Percentiles rank a stretch among this genome's conserved stretches.
These are phyloP conservation scores for Campoplex nolae DNA, from an alignment of 2,888 invertebrate genomes.

Conservation along the genomic window DNA sequence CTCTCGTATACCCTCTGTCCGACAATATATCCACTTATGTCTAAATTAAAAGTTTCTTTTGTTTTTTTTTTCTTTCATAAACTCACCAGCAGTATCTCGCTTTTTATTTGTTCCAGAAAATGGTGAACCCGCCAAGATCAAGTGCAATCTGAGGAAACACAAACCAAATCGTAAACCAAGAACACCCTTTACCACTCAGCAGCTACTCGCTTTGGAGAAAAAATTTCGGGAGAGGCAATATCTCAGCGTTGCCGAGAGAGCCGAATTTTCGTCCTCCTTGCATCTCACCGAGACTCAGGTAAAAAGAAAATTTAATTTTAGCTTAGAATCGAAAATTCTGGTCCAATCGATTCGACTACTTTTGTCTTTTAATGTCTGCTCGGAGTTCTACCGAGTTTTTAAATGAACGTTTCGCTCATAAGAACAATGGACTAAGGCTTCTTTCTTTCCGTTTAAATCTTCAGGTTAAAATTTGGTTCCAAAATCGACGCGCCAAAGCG, in stretches of 20 bases:
- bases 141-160: constrained; percentile 97
- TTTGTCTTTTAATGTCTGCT: too few species aligned
- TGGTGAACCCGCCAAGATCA: constrained; percentile 93
- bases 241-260: constrained; percentile 98
- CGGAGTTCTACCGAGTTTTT: not conserved
- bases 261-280: constrained; percentile 97
- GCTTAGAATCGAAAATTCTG: too few species aligned
- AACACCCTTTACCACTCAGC: constrained; percentile 99
- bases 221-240: constrained; percentile 99
- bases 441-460: constrained; percentile 62
- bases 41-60: constrained; percentile 50
- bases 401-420: not conserved
- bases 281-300: constrained; percentile 97
- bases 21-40: constrained; percentile 54
- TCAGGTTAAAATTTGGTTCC: constrained; percentile 97
- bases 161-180: constrained; percentile 99
- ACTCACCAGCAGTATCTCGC: not conserved
- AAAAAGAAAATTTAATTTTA: constrained; percentile 42
- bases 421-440: not conserved
- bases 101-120: constrained; percentile 86
- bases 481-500: constrained; percentile 97
- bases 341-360: too few species aligned
- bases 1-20: not conserved
- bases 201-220: constrained; percentile 96
- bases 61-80: not conserved